phyloP scores from a whole-genome alignment of 2,797 vertebrate genomes.

The Cossypha caffra region DNA sequence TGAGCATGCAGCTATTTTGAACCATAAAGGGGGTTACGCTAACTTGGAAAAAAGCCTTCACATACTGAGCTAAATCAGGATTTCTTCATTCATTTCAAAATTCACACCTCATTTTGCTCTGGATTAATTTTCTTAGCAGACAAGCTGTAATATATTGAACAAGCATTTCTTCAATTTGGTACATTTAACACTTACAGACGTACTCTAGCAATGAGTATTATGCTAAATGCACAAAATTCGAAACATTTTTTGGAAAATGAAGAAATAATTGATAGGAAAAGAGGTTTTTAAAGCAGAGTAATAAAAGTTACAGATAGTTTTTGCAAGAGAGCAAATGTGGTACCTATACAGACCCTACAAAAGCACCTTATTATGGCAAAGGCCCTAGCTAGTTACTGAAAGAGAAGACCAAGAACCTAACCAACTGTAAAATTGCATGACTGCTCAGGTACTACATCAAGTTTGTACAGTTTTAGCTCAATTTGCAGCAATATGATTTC shows the following conservation, averaged over 20 bases:
- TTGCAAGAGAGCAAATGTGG: background rate
- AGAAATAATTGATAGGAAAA: background rate
- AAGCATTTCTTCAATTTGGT: background rate
- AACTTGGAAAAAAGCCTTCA: conserved; percentile 13
- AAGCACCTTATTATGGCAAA: background rate
- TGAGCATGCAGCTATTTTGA: background rate
- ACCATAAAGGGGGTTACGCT: background rate
- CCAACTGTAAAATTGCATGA: background rate
- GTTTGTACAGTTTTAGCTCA: background rate
- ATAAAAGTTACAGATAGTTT: conserved; percentile 9
- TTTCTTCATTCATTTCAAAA: conserved; percentile 27
- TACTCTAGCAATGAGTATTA: background rate
- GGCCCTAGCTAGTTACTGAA: background rate
- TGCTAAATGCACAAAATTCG: background rate
- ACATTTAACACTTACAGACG: background rate
- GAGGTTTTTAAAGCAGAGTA: background rate
- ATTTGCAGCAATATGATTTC: background rate
- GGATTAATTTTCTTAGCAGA: conserved; percentile 33
- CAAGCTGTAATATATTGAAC: background rate
- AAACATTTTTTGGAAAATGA: conserved; percentile 27
- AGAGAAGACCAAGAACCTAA: background rate
- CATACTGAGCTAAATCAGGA: background rate
- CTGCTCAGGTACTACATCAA: background rate
- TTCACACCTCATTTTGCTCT: conserved; percentile 41
- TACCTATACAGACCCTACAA: background rate